These are phyloP conservation scores for Fragum whitleyi DNA, from an alignment of 2,888 invertebrate genomes.

Conservation along the genomic window DNA sequence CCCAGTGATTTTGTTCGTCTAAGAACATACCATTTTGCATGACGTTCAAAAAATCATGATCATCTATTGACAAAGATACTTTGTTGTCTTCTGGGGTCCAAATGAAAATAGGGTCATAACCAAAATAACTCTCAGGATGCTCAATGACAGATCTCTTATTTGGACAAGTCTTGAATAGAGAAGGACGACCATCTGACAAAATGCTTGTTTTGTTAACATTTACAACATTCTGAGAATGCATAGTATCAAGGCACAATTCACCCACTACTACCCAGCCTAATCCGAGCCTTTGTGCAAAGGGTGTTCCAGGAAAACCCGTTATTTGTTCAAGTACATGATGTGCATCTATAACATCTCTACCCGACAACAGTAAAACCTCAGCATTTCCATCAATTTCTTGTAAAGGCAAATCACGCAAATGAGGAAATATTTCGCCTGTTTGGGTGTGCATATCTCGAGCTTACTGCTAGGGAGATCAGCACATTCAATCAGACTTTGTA, in stretches of 20 bases:
- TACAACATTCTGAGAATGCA: background rate
- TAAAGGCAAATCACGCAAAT: background rate
- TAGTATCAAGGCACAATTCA: background rate
- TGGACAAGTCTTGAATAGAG: background rate
- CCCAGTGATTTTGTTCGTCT: slow-evolving; percentile 44
- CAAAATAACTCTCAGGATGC: background rate
- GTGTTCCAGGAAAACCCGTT: background rate
- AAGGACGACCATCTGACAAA: background rate
- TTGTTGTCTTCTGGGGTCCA: slow-evolving; percentile 13
- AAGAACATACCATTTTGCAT: slow-evolving; percentile 45
- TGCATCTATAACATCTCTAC: background rate
- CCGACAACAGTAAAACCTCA: background rate
- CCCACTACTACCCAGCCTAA: background rate
- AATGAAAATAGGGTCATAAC: background rate
- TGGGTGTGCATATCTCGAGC: background rate
- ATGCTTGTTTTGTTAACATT: background rate
- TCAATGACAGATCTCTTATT: background rate
- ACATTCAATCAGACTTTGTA: slow-evolving; percentile 17
- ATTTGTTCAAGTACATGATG: background rate
- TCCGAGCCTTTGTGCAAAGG: background rate
- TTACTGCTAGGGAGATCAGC: background rate
- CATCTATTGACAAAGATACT: slow-evolving; percentile 29
- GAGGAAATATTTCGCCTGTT: background rate
- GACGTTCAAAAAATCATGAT: slow-evolving; percentile 26
- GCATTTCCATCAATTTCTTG: background rate